phyloP scores from a whole-genome alignment of 2,113 vertebrate species.

The Rhineura floridana region DNA sequence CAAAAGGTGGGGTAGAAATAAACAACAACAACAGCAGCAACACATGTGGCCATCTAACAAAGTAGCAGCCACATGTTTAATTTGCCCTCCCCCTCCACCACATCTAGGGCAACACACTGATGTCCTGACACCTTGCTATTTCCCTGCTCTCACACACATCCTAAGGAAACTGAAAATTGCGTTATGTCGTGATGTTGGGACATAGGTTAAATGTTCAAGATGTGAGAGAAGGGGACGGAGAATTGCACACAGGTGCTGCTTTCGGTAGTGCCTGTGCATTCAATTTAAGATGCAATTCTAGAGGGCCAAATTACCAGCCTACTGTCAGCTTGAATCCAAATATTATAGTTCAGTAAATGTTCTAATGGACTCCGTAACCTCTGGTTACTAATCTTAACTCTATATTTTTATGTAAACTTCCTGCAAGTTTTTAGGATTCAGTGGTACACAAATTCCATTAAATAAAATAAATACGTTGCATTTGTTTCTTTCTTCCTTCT shows the following conservation, averaged over 20 bases:
- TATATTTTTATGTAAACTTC: too few species aligned
- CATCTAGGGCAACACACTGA: not conserved
- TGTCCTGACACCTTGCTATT: not conserved
- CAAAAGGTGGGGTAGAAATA: too few species aligned
- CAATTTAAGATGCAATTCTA: not conserved
- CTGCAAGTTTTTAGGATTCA: too few species aligned
- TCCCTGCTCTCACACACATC: not conserved
- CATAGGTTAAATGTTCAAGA: not conserved
- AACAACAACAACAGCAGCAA: too few species aligned
- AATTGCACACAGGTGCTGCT: not conserved
- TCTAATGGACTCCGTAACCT: not conserved
- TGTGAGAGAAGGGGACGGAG: not conserved
- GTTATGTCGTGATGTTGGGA: not conserved
- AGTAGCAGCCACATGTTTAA: not conserved
- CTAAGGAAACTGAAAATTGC: not conserved
- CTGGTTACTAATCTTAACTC: not conserved
- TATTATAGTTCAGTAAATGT: not conserved
- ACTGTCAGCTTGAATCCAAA: not conserved
- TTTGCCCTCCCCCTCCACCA: not conserved
- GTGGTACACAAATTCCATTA: too few species aligned
- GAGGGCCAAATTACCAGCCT: not conserved
- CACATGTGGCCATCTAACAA: not conserved
- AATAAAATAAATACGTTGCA: conserved; percentile 3
- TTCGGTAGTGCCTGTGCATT: not conserved
- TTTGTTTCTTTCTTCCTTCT: not conserved